Conservation (phyloP, 2,797 vertebrate genomes). For the Petrocephalus sullivani region DNA sequence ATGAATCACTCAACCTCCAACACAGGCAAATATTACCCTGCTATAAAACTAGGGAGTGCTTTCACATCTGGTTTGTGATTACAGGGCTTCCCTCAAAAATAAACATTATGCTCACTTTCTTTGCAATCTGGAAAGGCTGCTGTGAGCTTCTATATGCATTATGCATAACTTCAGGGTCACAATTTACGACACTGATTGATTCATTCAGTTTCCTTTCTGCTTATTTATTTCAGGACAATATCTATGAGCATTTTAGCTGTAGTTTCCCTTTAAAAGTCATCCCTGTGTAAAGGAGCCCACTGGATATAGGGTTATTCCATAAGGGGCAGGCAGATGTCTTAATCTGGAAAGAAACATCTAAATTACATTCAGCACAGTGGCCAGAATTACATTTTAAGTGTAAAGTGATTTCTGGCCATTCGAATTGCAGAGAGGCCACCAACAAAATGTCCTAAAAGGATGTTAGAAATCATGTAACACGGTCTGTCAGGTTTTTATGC, state of each 20-base stretch:
- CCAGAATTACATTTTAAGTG: neutral
- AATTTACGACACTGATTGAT: neutral
- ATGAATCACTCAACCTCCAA: conserved; percentile 6
- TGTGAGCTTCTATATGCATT: neutral
- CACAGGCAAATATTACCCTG: neutral
- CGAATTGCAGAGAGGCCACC: neutral
- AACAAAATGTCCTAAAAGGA: neutral
- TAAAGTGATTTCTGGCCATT: neutral
- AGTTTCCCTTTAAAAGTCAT: neutral
- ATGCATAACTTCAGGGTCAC: neutral
- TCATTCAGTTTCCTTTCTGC: neutral
- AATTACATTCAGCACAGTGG: neutral
- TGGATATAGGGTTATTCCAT: neutral
- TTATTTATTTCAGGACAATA: neutral
- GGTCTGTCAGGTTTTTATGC: neutral
- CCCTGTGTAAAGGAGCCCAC: neutral
- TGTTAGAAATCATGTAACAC: neutral
- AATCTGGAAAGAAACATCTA: neutral
- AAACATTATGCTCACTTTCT: neutral
- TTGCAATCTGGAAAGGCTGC: neutral
- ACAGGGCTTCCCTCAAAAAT: neutral
- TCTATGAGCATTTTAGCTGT: neutral
- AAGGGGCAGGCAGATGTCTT: neutral
- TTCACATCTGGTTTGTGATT: neutral
- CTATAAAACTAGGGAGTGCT: neutral